Base-by-base conservation (phyloP, 2,888 invertebrate genomes). In the Myopa tessellatipennis region DNA sequence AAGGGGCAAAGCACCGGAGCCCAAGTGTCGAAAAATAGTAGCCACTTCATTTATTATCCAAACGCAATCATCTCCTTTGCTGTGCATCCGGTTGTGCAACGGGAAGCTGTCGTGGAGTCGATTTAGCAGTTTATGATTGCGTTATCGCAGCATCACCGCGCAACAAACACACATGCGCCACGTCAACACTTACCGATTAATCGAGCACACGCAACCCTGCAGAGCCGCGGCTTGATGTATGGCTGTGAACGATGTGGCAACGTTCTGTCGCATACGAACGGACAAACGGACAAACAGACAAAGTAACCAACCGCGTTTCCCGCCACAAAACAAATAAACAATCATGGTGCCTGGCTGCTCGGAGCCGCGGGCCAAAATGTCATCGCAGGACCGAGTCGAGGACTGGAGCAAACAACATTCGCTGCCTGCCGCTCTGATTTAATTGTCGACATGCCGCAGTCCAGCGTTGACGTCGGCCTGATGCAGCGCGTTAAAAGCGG, bases 291-390 rank as follows among this genome's bases (percentile, higher is more conserved):
- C 4, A 5, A 58, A 55, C 16, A 58, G 10, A 34, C 18, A n/a
- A 12, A 61, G n/a, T 26, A 26, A 18, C 18, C n/a, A 18, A 61
- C 61, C 61, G 61, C 61, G 61, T 10, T 26, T 26, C 26, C 34
- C 61, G n/a, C 26, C 61, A 18, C 18, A 18, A 61, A 61, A 61
- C 61, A 61, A 61, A 61, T 34, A 61, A 61, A 61, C n/a, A 61
- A 61, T 7, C 6, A 8, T n/a, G 4, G 61, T 3, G 10, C 26
- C 34, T 45, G 45, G 45, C 45, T 45, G 45, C 45, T 5, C 61
- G 1, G 14, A 61, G 26, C 61, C 61, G 61, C 26, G 26, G 61
- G 61, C 61, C 34, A 61, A 61, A 34, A n/a, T 61, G 60, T 34
- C 18, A 61, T 61, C 10, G 61, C 61, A 61, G 61, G 26, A n/a